These are phyloP conservation scores for Capra hircus DNA, from an alignment of 2,113 vertebrate species.

Conservation along the genomic window DNA sequence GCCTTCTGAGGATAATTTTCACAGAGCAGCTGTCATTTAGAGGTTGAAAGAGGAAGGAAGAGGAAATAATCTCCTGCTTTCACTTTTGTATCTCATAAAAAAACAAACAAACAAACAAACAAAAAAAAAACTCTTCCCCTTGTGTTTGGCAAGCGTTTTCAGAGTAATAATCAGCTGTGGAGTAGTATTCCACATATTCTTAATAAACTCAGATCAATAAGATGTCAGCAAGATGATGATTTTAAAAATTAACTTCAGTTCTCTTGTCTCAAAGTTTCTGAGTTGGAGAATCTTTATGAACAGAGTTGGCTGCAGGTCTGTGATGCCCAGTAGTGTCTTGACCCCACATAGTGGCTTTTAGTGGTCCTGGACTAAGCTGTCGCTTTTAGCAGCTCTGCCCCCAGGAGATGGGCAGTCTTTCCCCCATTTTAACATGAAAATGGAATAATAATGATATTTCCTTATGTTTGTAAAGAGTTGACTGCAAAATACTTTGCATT, in stretches of 20 bases:
- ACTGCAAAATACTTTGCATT: constrained; percentile 18
- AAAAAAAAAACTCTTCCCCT: not conserved
- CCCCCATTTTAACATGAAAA: not conserved
- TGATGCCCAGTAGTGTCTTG: not conserved
- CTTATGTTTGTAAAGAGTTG: constrained; percentile 4
- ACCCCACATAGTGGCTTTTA: not conserved
- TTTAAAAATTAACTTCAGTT: not conserved
- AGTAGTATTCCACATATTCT: not conserved
- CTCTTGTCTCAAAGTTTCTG: not conserved
- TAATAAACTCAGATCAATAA: constrained; percentile 36
- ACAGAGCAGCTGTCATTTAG: not conserved
- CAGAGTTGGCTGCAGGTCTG: not conserved
- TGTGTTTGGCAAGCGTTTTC: not conserved
- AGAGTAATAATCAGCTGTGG: not conserved
- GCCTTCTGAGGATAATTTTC: not conserved
- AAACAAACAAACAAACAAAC: too few relatives aligned
- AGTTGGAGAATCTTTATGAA: not conserved
- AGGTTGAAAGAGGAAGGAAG: rapidly evolving
- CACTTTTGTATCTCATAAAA: not conserved
- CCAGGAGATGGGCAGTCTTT: not conserved
- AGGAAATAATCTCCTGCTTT: not conserved
- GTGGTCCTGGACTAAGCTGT: not conserved
- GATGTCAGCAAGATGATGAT: not conserved
- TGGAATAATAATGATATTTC: not conserved
- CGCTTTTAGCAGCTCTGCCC: not conserved